Base-by-base conservation (phyloP, 2,797 vertebrate species). In the Phrynocephalus guinanensis region DNA sequence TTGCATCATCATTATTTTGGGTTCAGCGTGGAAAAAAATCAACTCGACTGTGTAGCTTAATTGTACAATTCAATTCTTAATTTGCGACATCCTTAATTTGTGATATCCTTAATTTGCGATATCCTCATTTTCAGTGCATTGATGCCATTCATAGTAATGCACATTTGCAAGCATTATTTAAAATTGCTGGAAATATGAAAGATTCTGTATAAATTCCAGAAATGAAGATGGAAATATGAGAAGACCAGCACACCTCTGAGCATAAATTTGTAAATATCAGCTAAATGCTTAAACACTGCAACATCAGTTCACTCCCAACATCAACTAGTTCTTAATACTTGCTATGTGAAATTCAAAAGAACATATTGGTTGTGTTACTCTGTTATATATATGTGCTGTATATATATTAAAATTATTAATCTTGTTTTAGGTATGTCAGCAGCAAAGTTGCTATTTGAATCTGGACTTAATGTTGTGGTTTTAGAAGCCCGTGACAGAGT, bases 401-500 rank as follows among this genome's bases (percentile, higher is more conserved):
- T 2, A 44, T 10, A 10, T 68, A 48, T 22, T 56, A 20, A 11
- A 83, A 15, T 68, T 82, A 50, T 48, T 90, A 84, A 84, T 79
- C 93, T 91, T 80, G n/a, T 80, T 90, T 3, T 90, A 98, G 97
- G 97, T 79, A 92, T 98, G 90, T 96, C 96, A 0, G 97, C 97
- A 13, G 97, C 97, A 87, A 97, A 97, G 66, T 93, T 97, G 66
- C 94, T 98, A 20, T 90, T 88, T 33, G 96, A 97, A 89, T 91
- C 95, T 93, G 96, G 95, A 38, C 52, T 97, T 89, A 96, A 11
- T 0, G 96, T 97, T 92, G 93, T 97, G 88, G 97, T 98, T 84
- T 95, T 98, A 72, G 97, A 98, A 88, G 97, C 97, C 26, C 95
- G 96, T 67, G 83, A 97, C 90, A 95, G 97, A 94, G 97, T 98